Conservation (phyloP, 2,113 vertebrate genomes). For the Scomber scombrus region DNA sequence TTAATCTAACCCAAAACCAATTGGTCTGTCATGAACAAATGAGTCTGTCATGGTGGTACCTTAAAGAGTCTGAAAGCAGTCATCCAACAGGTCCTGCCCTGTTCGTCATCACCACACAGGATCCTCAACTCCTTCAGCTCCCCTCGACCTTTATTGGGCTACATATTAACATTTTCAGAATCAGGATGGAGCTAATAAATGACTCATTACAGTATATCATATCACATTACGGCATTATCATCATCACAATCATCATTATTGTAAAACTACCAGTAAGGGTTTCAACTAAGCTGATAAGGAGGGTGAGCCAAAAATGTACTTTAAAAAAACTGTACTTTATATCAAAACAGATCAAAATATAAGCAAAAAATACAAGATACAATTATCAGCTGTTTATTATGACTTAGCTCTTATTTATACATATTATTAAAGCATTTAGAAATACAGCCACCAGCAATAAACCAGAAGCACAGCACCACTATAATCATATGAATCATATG, state of each 20-base stretch:
- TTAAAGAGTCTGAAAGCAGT: slow-evolving; percentile 96
- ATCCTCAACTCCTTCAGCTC: slow-evolving; percentile 93
- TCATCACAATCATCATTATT: background rate
- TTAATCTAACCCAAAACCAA: no score
- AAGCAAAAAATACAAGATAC: no score
- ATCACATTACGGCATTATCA: background rate
- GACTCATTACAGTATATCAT: background rate
- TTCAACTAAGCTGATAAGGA: background rate
- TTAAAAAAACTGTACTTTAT: background rate
- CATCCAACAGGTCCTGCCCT: slow-evolving; percentile 94
- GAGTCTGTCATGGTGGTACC: slow-evolving; percentile 80
- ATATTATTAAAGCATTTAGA: background rate
- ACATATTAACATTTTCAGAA: slow-evolving; percentile 54
- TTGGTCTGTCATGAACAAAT: no score
- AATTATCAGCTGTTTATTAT: no score
- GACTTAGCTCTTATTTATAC: no score
- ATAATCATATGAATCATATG: background rate
- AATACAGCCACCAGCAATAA: background rate
- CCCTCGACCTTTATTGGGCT: slow-evolving; percentile 92
- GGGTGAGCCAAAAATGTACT: background rate
- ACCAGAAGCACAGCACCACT: background rate
- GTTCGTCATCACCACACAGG: slow-evolving; percentile 96
- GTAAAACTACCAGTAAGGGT: background rate
- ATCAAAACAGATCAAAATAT: background rate
- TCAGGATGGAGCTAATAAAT: slow-evolving; percentile 28